Evolutionary conservation across 2,797 vertebrate genomes (phyloP).

Genomic region (Steatocranus sp.): DNA sequence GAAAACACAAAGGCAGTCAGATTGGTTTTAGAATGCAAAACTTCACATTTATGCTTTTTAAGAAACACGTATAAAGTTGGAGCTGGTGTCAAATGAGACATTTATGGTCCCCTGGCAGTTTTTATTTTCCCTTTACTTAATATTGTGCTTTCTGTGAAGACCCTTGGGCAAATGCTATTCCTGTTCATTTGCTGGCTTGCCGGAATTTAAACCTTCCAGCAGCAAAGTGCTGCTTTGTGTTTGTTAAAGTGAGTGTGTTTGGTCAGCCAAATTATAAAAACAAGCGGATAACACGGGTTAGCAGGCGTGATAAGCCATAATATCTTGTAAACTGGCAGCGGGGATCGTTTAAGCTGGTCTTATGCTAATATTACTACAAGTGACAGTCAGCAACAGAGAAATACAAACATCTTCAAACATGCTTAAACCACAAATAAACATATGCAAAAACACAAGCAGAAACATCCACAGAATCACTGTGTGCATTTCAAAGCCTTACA

Average conservation of each 20-base stretch:
- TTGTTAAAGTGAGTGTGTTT: slow-evolving; percentile 60
- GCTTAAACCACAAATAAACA: slow-evolving; percentile 42
- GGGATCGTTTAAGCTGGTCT: slow-evolving; percentile 73
- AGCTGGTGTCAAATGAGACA: background rate
- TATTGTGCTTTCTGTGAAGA: slow-evolving; percentile 8
- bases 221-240: slow-evolving; percentile 34
- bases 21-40: background rate
- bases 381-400: slow-evolving; percentile 63
- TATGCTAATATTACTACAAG: slow-evolving; percentile 73
- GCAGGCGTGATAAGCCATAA: slow-evolving; percentile 78
- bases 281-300: slow-evolving; percentile 72
- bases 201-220: slow-evolving; percentile 34
- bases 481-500: background rate
- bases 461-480: background rate
- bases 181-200: slow-evolving; percentile 30
- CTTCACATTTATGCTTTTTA: background rate
- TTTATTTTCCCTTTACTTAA: background rate
- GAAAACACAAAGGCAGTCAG: background rate
- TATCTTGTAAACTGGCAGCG: slow-evolving; percentile 76
- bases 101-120: background rate
- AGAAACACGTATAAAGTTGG: background rate
- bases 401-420: slow-evolving; percentile 59
- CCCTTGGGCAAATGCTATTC: slow-evolving; percentile 17
- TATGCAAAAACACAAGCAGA: slow-evolving; percentile 3
- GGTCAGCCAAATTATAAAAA: slow-evolving; percentile 74